phyloP scores from a whole-genome alignment of 2,888 invertebrate genomes.

The Ectemnius lituratus region DNA sequence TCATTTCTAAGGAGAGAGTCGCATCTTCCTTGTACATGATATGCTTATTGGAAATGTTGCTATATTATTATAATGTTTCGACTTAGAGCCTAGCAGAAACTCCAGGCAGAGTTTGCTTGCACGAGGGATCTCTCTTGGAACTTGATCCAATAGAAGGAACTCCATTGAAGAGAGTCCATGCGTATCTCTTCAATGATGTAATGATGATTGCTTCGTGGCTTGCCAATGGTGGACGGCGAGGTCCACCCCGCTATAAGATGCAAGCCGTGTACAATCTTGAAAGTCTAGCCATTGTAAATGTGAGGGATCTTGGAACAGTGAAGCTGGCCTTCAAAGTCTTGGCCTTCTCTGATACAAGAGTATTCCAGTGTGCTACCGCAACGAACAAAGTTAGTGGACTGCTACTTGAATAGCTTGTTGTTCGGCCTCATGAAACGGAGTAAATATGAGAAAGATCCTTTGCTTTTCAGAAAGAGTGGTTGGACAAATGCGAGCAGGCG shows the following conservation, averaged over 20 bases:
- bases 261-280: constrained; percentile 91
- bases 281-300: constrained; percentile 95
- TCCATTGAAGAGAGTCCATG: constrained; percentile 92
- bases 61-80: constrained; percentile 1
- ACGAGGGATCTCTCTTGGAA: constrained; percentile 95
- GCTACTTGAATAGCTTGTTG: too few relatives aligned
- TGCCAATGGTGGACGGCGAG: constrained; percentile 80
- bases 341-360: constrained; percentile 94
- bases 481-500: constrained; percentile 93
- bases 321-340: constrained; percentile 96
- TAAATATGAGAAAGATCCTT: constrained; percentile 17
- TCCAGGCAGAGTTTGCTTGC: constrained; percentile 87
- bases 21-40: too few relatives aligned
- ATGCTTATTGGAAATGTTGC: background rate
- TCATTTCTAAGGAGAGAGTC: too few relatives aligned
- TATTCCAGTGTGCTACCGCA: constrained; percentile 93
- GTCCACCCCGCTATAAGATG: constrained; percentile 90
- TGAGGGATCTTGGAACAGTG: constrained; percentile 91
- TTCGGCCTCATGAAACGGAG: background rate
- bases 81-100: constrained; percentile 85
- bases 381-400: constrained; percentile 80
- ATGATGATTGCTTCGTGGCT: constrained; percentile 93
- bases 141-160: constrained; percentile 92
- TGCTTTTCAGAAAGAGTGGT: constrained; percentile 89
- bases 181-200: constrained; percentile 95